Conservation (phyloP, 2,888 invertebrate species). For the Tetragonisca angustula region DNA sequence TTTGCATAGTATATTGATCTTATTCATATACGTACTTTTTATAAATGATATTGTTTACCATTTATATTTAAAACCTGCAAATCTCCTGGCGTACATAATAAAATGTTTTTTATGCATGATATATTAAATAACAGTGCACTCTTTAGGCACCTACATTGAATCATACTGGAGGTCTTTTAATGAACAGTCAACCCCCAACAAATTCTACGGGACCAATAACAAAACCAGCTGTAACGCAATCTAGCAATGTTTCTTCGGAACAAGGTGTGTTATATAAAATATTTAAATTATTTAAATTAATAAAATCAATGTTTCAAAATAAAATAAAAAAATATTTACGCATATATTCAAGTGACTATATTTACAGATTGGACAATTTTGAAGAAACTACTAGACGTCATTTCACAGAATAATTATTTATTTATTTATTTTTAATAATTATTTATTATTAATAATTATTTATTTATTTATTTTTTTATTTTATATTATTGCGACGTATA, state of each 20-base stretch:
- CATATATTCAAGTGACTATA: neutral
- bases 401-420: neutral
- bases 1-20: neutral
- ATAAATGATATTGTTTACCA: neutral
- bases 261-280: conserved; percentile 75
- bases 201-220: conserved; percentile 79
- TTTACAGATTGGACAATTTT: neutral
- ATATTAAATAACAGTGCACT: conserved; percentile 59
- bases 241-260: conserved; percentile 80
- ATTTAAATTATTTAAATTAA: neutral
- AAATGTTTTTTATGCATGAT: conserved; percentile 23
- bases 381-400: neutral
- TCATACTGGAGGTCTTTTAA: conserved; percentile 81
- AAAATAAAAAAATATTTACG: neutral
- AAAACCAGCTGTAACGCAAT: conserved; percentile 79
- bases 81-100: conserved; percentile 18
- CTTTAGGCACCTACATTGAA: conserved; percentile 80
- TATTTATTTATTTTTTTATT: neutral
- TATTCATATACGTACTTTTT: conserved; percentile 8
- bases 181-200: conserved; percentile 80
- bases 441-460: too few species aligned
- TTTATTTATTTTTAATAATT: conserved; percentile 4
- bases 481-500: conserved; percentile 16
- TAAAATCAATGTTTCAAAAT: neutral
- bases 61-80: neutral